Evolutionary conservation across 2,113 vertebrate genomes (phyloP).

Genomic region (Notiomystis cincta): DNA sequence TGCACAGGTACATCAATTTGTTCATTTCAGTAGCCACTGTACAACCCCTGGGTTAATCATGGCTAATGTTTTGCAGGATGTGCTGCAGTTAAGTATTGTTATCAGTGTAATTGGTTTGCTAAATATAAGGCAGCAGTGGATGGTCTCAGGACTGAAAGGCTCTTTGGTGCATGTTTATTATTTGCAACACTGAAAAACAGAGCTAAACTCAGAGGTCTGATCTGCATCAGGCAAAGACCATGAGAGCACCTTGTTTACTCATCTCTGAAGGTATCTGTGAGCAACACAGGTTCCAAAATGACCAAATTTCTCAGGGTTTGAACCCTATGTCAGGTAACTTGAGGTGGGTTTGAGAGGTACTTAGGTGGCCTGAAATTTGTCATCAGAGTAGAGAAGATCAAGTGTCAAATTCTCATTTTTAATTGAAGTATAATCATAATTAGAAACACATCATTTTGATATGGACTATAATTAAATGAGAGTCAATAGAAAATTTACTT

Average conservation of each 20-base stretch:
- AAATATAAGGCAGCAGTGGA: background rate
- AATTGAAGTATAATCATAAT: background rate
- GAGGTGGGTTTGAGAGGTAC: background rate
- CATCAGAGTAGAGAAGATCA: rapidly evolving
- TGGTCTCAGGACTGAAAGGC: background rate
- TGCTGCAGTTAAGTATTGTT: background rate
- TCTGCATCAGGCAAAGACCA: background rate
- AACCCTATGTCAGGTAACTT: rapidly evolving
- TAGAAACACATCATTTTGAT: rapidly evolving
- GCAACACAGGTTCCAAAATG: background rate
- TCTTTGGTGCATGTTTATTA: background rate
- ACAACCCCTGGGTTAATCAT: background rate
- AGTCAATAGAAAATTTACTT: background rate
- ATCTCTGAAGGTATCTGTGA: background rate
- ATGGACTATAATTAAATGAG: no score
- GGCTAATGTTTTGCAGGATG: background rate
- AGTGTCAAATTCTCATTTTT: background rate
- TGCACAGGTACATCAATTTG: background rate
- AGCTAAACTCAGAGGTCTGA: background rate
- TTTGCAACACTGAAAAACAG: background rate
- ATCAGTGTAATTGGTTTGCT: background rate
- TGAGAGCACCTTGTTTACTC: background rate
- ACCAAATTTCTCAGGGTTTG: background rate
- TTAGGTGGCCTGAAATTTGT: background rate
- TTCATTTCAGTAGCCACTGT: background rate